Evolutionary conservation across 2,888 invertebrate genomes (phyloP), one percentile per base, ranked within the genome.

Genomic region (Formica aserva): DNA sequence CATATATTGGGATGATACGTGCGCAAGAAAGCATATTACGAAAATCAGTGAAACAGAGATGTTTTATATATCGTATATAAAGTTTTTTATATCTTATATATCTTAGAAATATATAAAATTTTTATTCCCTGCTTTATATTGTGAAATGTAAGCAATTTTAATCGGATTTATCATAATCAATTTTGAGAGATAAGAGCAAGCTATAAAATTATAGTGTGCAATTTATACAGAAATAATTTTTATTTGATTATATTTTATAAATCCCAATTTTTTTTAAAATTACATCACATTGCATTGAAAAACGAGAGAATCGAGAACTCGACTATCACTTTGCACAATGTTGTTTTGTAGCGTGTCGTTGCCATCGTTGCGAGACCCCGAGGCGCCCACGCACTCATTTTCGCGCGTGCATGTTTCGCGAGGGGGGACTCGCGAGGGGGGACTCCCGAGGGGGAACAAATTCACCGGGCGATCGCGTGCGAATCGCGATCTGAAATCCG

Each of bases 401-500:
- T 60, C 62, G 22, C 26, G 65, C 48, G 35, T 57, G 62, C 15
- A 48, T 15, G 35, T n/a, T 48, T 38, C 26, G 2, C 26, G 78
- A 29, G 55, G 48, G 48, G 22, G 18, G 35, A 11, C 1, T 65
- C 13, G 35, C 15, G 26, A 26, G 45, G 13, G 26, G 26, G 32
- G 62, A 15, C 3, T 52, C 11, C 35, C n/a, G 13, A 29, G 38
- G 6, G 38, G 18, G 13, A 15, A 29, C 32, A 67, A 76, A 67
- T 77, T n/a, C 52, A 13, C 18, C 26, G 38, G 2, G 48, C 67
- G 84, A 84, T 84, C 55, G 84, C 84, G 84, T 84, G 82, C 71
- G 45, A 83, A 72, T 85, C 83, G 78, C 45, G 66, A 85, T 85
- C 62, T 52, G 41, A 77, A 74, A 55, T 85, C 57, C 45, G 55